phyloP scores from a whole-genome alignment of 2,888 invertebrate genomes.

The Hymenopus coronatus region DNA sequence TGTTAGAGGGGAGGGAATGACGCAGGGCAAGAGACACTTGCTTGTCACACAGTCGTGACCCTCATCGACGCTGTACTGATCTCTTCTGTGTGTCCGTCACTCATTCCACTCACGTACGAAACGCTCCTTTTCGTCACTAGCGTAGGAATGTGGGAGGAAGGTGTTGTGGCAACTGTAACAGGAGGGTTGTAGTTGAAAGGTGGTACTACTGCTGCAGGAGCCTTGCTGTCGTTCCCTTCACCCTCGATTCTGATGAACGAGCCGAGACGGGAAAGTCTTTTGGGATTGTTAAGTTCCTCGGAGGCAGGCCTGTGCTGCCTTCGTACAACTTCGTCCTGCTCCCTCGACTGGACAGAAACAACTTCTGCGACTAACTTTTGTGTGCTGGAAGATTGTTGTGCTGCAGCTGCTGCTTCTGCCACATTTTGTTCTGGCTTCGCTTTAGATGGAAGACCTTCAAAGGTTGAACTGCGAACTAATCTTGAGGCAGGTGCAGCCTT shows the following conservation, averaged over 20 bases:
- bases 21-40: not conserved
- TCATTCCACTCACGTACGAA: not conserved
- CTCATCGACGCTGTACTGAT: constrained; percentile 23
- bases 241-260: constrained; percentile 50
- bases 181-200: constrained; percentile 51
- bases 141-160: constrained; percentile 28
- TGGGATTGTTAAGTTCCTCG: constrained; percentile 37
- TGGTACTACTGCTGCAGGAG: constrained; percentile 47
- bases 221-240: constrained; percentile 29
- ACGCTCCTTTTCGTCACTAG: constrained; percentile 20
- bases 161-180: not conserved
- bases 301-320: not conserved
- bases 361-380: constrained; percentile 7
- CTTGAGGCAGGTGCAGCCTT: not conserved
- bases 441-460: constrained; percentile 51
- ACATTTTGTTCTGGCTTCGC: not conserved
- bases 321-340: constrained; percentile 19
- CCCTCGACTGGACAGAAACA: constrained; percentile 9
- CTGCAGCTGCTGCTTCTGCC: not conserved
- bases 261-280: constrained; percentile 52
- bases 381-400: not conserved
- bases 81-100: constrained; percentile 11
- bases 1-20: not conserved
- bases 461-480: constrained; percentile 57
- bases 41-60: constrained; percentile 24